Percentiles rank a stretch among this genome's conserved stretches.
These are phyloP conservation scores for Automeris io DNA, from an alignment of 2,888 invertebrate genomes.

Conservation along the genomic window DNA sequence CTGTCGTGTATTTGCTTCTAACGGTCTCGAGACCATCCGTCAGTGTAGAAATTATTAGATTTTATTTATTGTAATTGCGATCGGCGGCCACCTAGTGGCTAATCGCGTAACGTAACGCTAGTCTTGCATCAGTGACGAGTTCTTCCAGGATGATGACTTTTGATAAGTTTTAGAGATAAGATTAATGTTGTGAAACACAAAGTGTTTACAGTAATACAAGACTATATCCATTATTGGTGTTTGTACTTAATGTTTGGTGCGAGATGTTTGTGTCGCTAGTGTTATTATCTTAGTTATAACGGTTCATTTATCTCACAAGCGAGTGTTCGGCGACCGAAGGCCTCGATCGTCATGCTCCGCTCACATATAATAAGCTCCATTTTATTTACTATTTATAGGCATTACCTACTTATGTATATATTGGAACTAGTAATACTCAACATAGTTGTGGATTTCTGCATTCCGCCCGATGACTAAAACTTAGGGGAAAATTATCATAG, in stretches of 20 bases:
- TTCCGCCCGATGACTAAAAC: constrained; percentile 77
- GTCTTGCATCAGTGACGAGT: constrained; percentile 52
- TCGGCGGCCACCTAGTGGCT: constrained; percentile 38
- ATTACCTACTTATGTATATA: constrained; percentile 73
- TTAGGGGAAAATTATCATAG: constrained; percentile 64
- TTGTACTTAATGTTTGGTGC: constrained; percentile 64
- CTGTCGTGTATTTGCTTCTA: neutral
- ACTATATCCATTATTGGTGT: constrained; percentile 33
- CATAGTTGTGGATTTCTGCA: constrained; percentile 78
- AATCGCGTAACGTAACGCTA: constrained; percentile 36
- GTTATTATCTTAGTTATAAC: constrained; percentile 45
- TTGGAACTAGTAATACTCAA: constrained; percentile 73
- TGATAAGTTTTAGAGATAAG: constrained; percentile 35
- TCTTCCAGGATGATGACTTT: constrained; percentile 55
- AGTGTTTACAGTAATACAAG: constrained; percentile 51
- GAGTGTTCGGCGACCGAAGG: constrained; percentile 44
- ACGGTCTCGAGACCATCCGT: neutral
- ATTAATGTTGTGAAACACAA: constrained; percentile 47
- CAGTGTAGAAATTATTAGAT: neutral
- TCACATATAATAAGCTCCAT: constrained; percentile 56
- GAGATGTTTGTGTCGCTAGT: constrained; percentile 65
- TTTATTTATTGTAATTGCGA: constrained; percentile 8
- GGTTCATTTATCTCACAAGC: constrained; percentile 45
- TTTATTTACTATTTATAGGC: constrained; percentile 62
- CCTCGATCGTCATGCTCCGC: constrained; percentile 45